These are phyloP conservation scores for Ambastaia sidthimunki DNA, from an alignment of 2,797 vertebrate genomes.

Conservation along the genomic window DNA sequence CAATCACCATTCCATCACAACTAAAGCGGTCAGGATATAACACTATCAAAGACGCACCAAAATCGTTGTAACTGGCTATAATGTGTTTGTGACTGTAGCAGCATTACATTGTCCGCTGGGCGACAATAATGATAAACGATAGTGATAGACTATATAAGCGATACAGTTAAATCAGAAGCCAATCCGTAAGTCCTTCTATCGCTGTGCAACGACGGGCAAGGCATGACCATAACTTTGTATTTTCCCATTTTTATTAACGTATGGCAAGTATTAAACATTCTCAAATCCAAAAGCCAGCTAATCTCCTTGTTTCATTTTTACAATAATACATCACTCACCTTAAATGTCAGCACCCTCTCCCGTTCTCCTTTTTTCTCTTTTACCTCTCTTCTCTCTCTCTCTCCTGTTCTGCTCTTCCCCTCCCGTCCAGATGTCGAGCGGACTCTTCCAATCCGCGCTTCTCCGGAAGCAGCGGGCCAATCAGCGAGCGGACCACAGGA, in stretches of 20 bases:
- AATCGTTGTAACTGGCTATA: background rate
- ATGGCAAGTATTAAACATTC: background rate
- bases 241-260: background rate
- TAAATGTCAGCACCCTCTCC: conserved; percentile 64
- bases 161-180: conserved; percentile 12
- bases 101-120: no score
- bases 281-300: background rate
- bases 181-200: conserved; percentile 1
- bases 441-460: conserved; percentile 59
- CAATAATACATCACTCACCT: conserved; percentile 72
- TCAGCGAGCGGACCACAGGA: conserved; percentile 55
- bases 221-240: conserved; percentile 4
- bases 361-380: conserved; percentile 52
- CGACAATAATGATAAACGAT: no score
- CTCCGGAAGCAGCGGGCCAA: conserved; percentile 75
- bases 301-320: conserved; percentile 32
- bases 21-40: background rate
- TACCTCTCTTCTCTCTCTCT: conserved; percentile 55
- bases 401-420: conserved; percentile 60
- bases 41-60: background rate
- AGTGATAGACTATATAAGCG: background rate
- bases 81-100: background rate
- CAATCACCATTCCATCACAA: conserved; percentile 21
- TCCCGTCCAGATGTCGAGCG: conserved; percentile 67
- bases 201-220: conserved; percentile 21